Conservation (phyloP, 2,797 vertebrate genomes). For the Sebastes elongatus region DNA sequence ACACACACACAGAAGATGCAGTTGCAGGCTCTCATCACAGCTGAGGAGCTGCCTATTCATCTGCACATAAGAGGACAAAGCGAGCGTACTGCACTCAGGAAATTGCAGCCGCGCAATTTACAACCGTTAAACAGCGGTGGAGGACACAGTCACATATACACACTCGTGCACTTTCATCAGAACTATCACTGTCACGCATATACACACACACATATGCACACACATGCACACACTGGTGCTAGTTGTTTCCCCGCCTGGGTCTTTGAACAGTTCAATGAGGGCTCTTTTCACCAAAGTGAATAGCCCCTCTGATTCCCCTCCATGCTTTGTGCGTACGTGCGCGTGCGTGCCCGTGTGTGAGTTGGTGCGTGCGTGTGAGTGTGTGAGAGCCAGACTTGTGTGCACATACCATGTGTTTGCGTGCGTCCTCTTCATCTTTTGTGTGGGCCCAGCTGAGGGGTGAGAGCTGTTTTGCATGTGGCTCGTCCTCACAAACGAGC, state of each 20-base stretch:
- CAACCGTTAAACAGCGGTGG: slow-evolving; percentile 65
- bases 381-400: slow-evolving; percentile 22
- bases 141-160: slow-evolving; percentile 52
- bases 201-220: neutral
- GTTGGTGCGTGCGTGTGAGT: slow-evolving; percentile 18
- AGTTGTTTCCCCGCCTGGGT: slow-evolving; percentile 64
- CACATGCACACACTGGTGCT: slow-evolving; percentile 39
- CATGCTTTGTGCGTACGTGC: slow-evolving; percentile 14
- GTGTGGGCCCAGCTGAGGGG: slow-evolving; percentile 70
- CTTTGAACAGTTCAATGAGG: slow-evolving; percentile 79
- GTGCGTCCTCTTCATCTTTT: slow-evolving; percentile 71
- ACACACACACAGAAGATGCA: slow-evolving; percentile 48
- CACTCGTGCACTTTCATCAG: slow-evolving; percentile 41
- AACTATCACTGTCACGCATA: slow-evolving; percentile 7
- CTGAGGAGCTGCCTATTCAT: slow-evolving; percentile 83
- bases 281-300: slow-evolving; percentile 76
- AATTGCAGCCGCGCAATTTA: slow-evolving; percentile 76
- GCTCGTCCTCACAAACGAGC: slow-evolving; percentile 55
- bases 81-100: slow-evolving; percentile 75
- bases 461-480: slow-evolving; percentile 72
- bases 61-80: slow-evolving; percentile 82
- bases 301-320: slow-evolving; percentile 72
- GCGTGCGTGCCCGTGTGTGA: slow-evolving; percentile 10
- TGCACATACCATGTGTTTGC: slow-evolving; percentile 39
- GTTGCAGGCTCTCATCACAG: slow-evolving; percentile 77